Percentiles rank a stretch among this genome's conserved stretches.
These are phyloP conservation scores for Syngnathoides biaculeatus DNA, from an alignment of 2,113 vertebrate species.

Conservation along the genomic window DNA sequence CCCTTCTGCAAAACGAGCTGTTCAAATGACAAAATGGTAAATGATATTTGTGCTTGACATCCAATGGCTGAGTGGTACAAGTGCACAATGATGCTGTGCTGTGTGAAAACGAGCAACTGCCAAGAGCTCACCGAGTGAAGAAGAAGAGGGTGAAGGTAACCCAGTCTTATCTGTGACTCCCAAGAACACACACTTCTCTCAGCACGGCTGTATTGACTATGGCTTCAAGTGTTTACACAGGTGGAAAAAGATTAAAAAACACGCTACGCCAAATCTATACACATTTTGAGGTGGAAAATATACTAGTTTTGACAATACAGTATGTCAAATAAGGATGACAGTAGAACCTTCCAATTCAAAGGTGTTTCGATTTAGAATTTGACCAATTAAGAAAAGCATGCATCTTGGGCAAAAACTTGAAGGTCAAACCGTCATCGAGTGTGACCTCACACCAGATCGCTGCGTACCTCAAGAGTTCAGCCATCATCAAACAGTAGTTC, in stretches of 20 bases:
- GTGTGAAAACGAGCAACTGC: background rate
- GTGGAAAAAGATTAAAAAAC: slow-evolving; percentile 12
- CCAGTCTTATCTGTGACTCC: slow-evolving; percentile 27
- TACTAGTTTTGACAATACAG: slow-evolving; percentile 13
- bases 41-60: background rate
- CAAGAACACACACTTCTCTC: slow-evolving; percentile 26
- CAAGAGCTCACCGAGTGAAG: slow-evolving; percentile 18
- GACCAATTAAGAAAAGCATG: background rate
- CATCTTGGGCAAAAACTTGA: background rate
- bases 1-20: no score
- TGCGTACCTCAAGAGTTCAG: background rate
- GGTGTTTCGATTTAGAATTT: background rate
- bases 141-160: slow-evolving; percentile 37
- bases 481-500: background rate
- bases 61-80: background rate
- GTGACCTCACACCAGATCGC: background rate
- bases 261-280: background rate
- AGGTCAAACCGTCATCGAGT: background rate
- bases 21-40: slow-evolving; percentile 8
- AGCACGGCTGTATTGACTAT: slow-evolving; percentile 23
- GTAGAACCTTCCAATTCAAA: background rate
- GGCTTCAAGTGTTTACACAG: slow-evolving; percentile 29
- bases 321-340: background rate
- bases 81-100: background rate
- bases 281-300: slow-evolving; percentile 18